Evolutionary conservation across 2,888 invertebrate genomes (phyloP), one percentile per base, ranked within the genome.

Genomic region (Diaphora mendica): DNA sequence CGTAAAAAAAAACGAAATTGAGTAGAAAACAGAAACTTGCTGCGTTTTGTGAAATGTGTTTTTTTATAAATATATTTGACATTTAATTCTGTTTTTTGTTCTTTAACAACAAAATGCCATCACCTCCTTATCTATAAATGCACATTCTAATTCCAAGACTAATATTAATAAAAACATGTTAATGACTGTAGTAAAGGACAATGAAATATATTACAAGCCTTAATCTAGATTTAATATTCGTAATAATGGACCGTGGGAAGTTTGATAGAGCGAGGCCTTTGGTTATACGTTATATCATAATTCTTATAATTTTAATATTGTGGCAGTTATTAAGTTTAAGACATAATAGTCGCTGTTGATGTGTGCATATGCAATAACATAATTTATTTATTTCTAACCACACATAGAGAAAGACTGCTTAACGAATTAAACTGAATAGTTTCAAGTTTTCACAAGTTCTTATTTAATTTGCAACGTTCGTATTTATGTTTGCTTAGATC

Each of bases 241-340:
- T 65, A 66, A 70, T n/a, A 70, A 68, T 71, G 59, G 33, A 72
- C 76, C 84, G 84, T 82, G 84, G 68, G 84, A 82, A 77, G 55
- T 65, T 69, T 42, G 51, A 42, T 39, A 51, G 51, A 72, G 15
- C 26, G 62, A 68, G 39, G 39, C 9, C 65, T 70, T 33, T 30
- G 55, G 62, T 68, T 23, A 20, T 51, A 39, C 3, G 11, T 35
- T 15, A 33, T 59, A 39, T 35, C 23, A n/a, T 30, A n/a, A 35
- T n/a, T 35, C 35, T 55, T 33, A 68, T 33, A 20, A 23, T 20
- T 55, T 55, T n/a, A 55, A 55, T n/a, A 3, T n/a, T 3, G n/a
- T 55, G n/a, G 30, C 62, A 30, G 30, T 62, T 30, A 62, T 62
- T 17, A 30, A 30, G 62, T 62, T 30, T 44, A 30, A 67, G 44